A percentile compares a stretch with the other conserved stretches of the same genome.
phyloP scores from a whole-genome alignment of 2,113 vertebrate genomes.

The Phalacrocorax brasilianus region DNA sequence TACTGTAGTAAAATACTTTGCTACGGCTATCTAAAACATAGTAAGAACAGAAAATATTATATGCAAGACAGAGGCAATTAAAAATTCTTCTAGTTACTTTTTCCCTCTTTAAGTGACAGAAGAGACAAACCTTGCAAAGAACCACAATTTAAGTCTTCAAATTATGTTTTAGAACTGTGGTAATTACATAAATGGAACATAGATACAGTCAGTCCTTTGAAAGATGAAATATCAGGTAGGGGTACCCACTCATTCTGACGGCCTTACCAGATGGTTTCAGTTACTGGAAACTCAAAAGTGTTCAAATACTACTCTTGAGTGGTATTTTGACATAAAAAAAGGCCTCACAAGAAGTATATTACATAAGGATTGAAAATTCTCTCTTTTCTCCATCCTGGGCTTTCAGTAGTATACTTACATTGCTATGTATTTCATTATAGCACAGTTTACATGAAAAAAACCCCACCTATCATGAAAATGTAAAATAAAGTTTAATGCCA shows the following conservation, averaged over 20 bases:
- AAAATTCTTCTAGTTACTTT: background rate
- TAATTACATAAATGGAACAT: background rate
- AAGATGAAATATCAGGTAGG: background rate
- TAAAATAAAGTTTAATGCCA: background rate
- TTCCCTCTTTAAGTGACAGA: background rate
- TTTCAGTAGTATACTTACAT: background rate
- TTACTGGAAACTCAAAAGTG: background rate
- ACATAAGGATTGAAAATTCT: background rate
- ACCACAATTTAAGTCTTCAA: background rate
- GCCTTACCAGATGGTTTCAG: background rate
- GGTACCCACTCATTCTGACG: background rate
- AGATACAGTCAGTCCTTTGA: background rate
- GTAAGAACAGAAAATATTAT: background rate
- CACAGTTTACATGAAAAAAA: background rate
- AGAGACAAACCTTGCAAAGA: background rate
- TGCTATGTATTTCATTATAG: background rate
- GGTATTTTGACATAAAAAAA: background rate
- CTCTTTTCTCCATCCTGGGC: background rate
- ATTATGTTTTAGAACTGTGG: background rate
- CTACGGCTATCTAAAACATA: background rate
- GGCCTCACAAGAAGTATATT: background rate
- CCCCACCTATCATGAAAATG: background rate
- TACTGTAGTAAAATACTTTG: background rate
- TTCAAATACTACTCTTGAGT: background rate
- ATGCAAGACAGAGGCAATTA: background rate